Evolutionary conservation across 2,113 vertebrate species (phyloP).

Genomic region (Lonchura striata): DNA sequence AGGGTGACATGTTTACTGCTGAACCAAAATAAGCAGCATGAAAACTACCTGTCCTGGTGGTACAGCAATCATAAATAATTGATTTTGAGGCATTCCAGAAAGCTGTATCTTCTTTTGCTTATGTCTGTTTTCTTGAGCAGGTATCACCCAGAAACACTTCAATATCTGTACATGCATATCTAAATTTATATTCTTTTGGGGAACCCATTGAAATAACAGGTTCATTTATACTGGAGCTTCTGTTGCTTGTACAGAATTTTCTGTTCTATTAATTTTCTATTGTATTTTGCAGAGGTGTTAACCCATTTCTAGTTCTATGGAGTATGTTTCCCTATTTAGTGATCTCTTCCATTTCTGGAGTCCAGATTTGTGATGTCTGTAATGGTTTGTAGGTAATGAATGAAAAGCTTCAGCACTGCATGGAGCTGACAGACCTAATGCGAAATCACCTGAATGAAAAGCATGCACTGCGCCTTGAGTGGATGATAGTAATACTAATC

Average conservation of each 20-base stretch:
- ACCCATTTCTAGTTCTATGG: not conserved
- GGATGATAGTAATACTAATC: slow-evolving; percentile 98
- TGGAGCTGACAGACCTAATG: slow-evolving; percentile 94
- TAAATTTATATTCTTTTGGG: not conserved
- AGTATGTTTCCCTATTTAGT: not conserved
- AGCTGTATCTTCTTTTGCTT: not conserved
- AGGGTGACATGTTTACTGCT: not conserved
- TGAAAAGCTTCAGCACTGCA: slow-evolving; percentile 95
- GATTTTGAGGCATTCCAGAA: not conserved
- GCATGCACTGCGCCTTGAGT: slow-evolving; percentile 89
- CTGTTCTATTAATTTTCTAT: not conserved
- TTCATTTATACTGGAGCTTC: not conserved
- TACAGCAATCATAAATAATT: not conserved
- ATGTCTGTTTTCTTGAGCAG: not conserved
- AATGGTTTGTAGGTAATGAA: slow-evolving; percentile 86
- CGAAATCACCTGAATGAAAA: slow-evolving; percentile 94
- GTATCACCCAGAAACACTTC: not conserved
- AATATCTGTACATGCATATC: not conserved
- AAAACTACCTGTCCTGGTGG: not conserved
- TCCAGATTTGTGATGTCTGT: not conserved
- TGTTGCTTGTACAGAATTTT: not conserved
- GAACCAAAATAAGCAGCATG: not conserved
- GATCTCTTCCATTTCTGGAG: not conserved
- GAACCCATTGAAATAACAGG: not conserved
- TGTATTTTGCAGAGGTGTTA: not conserved